Conservation (phyloP, 2,113 vertebrate genomes). For the Chloebia gouldiae region DNA sequence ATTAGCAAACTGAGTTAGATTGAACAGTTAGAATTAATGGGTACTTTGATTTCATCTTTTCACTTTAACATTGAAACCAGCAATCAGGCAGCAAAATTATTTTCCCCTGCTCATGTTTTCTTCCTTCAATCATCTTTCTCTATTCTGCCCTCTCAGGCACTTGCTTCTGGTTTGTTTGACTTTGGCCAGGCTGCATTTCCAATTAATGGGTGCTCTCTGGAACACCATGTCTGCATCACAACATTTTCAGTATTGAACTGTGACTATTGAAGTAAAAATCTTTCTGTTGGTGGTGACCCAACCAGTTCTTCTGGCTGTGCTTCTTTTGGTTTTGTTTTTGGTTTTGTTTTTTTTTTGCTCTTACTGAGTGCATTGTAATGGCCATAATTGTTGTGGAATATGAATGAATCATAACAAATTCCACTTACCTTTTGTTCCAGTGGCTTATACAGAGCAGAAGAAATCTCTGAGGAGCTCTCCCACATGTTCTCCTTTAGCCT, state of each 20-base stretch:
- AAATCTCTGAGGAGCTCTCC: background rate
- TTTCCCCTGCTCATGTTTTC: background rate
- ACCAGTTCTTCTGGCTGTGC: background rate
- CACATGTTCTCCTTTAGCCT: background rate
- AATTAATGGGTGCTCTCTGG: background rate
- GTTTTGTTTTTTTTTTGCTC: background rate
- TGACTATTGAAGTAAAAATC: background rate
- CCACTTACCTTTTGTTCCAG: background rate
- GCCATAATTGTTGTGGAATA: background rate
- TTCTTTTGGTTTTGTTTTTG: background rate
- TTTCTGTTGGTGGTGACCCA: background rate
- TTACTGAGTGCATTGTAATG: background rate
- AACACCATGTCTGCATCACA: background rate
- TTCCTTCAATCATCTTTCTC: background rate
- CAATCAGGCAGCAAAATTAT: background rate
- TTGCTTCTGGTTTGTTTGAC: background rate
- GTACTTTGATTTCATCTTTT: constrained; percentile 22
- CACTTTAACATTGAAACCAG: constrained; percentile 29
- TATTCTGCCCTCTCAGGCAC: background rate
- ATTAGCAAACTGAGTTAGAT: constrained; percentile 42
- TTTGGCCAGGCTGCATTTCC: background rate
- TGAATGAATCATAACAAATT: background rate
- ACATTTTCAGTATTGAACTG: background rate
- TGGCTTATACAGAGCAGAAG: background rate
- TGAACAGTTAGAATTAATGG: constrained; percentile 30